A percentile compares a stretch with the other conserved stretches of the same genome.
These are phyloP conservation scores for Mormyrops boulengeri DNA, from an alignment of 2,797 vertebrate species.

Conservation along the genomic window DNA sequence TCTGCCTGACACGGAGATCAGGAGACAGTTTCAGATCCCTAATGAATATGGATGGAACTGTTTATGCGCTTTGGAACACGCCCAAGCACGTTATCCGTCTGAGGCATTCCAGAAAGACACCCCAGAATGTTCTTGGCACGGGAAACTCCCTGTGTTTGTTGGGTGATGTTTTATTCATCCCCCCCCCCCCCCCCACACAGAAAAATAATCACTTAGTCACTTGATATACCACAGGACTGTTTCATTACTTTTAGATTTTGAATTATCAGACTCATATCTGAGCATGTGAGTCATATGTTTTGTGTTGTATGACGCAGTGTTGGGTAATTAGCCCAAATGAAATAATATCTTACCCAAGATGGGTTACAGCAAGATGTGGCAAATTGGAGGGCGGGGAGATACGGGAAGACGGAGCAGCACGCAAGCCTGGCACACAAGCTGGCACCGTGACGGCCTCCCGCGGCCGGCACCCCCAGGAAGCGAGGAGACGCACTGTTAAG, in stretches of 20 bases:
- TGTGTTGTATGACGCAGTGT: neutral
- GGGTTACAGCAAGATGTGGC: neutral
- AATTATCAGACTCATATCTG: neutral
- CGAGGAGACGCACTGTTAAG: neutral
- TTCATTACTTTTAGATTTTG: neutral
- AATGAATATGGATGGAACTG: constrained; percentile 69
- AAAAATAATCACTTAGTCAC: neutral
- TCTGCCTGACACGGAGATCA: constrained; percentile 63
- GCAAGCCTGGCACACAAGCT: neutral
- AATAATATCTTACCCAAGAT: neutral
- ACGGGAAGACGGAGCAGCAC: neutral
- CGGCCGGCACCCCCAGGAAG: neutral
- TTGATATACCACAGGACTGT: neutral
- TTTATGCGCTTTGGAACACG: constrained; percentile 55
- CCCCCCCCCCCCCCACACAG: neutral
- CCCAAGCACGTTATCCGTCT: constrained; percentile 57
- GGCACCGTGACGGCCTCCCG: neutral
- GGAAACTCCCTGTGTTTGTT: constrained; percentile 49
- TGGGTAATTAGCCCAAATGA: neutral
- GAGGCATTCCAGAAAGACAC: constrained; percentile 36
- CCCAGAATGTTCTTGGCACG: constrained; percentile 51
- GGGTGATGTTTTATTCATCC: constrained; percentile 37
- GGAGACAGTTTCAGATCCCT: constrained; percentile 54
- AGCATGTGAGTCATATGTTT: neutral
- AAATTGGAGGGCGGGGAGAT: neutral